Conservation (phyloP, 1,140 invertebrate species). For the Oryctes rhinoceros region DNA sequence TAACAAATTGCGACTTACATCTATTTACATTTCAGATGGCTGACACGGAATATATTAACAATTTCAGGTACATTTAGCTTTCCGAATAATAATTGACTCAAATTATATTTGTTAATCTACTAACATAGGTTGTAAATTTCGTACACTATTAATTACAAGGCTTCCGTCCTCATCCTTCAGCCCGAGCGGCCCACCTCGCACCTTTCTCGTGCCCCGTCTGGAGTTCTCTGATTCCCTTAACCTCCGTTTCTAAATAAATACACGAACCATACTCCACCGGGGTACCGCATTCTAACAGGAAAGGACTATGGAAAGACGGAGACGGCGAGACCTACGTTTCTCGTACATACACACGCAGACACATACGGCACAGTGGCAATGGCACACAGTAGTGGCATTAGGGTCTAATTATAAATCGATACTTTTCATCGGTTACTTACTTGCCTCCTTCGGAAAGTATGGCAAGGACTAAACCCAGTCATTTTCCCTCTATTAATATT, state of each 20-base stretch:
- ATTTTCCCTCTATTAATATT: constrained; percentile 56
- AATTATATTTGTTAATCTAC: constrained; percentile 38
- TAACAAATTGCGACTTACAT: constrained; percentile 37
- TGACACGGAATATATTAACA: constrained; percentile 36
- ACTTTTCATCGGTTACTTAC: constrained; percentile 58
- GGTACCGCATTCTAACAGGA: too few species aligned
- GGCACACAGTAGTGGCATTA: constrained; percentile 35
- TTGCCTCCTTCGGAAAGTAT: constrained; percentile 57
- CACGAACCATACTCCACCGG: constrained; percentile 8
- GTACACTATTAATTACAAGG: constrained; percentile 36
- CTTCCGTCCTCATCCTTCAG: not conserved
- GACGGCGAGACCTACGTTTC: not conserved
- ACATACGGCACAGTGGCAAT: constrained; percentile 15
- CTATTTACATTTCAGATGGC: constrained; percentile 36
- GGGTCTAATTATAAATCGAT: constrained; percentile 57
- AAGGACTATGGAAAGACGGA: not conserved
- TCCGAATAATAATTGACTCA: constrained; percentile 35
- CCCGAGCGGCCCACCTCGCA: not conserved
- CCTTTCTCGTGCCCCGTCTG: constrained; percentile 8
- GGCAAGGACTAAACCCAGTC: constrained; percentile 55
- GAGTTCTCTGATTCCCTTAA: constrained; percentile 35
- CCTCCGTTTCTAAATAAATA: constrained; percentile 29
- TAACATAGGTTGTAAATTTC: constrained; percentile 34
- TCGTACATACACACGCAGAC: not conserved
- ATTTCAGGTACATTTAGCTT: constrained; percentile 36